A percentile compares a stretch with the other conserved stretches of the same genome.
These are phyloP conservation scores for Eilema sororculum DNA, from an alignment of 2,888 invertebrate species.

Conservation along the genomic window DNA sequence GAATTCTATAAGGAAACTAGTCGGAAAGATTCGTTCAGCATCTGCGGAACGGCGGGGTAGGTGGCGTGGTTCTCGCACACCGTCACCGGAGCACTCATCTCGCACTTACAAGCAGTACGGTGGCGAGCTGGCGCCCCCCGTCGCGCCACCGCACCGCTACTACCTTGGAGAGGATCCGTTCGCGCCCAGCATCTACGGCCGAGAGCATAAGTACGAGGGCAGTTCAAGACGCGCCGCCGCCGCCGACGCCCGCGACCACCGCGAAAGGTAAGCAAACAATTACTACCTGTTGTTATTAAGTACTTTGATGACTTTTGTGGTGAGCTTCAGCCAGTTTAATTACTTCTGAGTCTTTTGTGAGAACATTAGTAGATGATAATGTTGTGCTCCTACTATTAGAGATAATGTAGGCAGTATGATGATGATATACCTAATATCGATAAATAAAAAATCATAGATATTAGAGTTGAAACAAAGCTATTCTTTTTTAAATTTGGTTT, in stretches of 20 bases:
- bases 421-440: background rate
- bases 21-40: conserved; percentile 93
- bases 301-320: conserved; percentile 2
- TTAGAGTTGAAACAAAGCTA: background rate
- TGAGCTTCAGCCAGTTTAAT: background rate
- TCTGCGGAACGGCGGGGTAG: conserved; percentile 89
- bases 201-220: conserved; percentile 94
- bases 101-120: conserved; percentile 84
- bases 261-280: conserved; percentile 79
- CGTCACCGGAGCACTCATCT: conserved; percentile 87
- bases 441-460: background rate
- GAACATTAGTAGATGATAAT: background rate
- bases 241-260: conserved; percentile 76
- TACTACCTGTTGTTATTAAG: conserved; percentile 31
- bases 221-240: conserved; percentile 83
- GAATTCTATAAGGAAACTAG: conserved; percentile 93
- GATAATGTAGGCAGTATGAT: background rate
- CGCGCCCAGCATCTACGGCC: conserved; percentile 93
- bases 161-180: conserved; percentile 96
- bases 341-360: background rate
- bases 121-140: conserved; percentile 81
- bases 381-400: too few species aligned
- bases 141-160: conserved; percentile 90
- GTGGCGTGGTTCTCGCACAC: conserved; percentile 87
- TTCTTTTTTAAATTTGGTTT: background rate